Conservation (phyloP, 2,113 vertebrate genomes). For the Sturnus vulgaris region DNA sequence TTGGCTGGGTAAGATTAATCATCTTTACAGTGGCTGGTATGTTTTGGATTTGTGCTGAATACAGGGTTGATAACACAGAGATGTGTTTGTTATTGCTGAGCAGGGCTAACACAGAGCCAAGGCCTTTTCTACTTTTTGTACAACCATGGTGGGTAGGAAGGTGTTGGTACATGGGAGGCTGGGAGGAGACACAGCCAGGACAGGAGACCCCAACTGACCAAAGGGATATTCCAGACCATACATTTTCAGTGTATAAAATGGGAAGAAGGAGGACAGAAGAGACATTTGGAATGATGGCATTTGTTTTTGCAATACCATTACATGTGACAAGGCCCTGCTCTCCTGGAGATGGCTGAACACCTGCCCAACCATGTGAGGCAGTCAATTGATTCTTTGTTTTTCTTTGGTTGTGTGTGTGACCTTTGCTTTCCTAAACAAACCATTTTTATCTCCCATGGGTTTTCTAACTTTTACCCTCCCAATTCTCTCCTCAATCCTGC, state of each 20-base stretch:
- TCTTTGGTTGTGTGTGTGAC: neutral
- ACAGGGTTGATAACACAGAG: neutral
- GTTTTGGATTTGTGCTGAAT: neutral
- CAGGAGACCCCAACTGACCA: neutral
- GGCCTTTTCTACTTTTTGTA: neutral
- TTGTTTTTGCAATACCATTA: neutral
- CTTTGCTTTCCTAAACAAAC: neutral
- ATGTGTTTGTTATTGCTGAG: neutral
- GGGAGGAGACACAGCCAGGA: neutral
- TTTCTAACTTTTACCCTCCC: neutral
- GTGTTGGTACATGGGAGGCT: rapidly evolving
- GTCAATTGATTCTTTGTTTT: neutral
- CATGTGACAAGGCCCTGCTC: too few relatives aligned
- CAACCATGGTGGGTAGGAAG: neutral
- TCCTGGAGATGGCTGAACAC: neutral
- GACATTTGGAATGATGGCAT: neutral
- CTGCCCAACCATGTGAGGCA: neutral
- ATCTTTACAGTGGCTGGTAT: neutral
- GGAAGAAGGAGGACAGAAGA: neutral
- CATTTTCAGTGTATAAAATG: neutral
- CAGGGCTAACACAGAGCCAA: neutral
- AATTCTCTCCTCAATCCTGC: neutral
- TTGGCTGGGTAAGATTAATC: neutral
- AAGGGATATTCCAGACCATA: neutral
- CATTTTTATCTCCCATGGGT: neutral